These are phyloP conservation scores for Benitochromis conjunctus DNA, from an alignment of 2,113 vertebrate species.

Conservation along the genomic window DNA sequence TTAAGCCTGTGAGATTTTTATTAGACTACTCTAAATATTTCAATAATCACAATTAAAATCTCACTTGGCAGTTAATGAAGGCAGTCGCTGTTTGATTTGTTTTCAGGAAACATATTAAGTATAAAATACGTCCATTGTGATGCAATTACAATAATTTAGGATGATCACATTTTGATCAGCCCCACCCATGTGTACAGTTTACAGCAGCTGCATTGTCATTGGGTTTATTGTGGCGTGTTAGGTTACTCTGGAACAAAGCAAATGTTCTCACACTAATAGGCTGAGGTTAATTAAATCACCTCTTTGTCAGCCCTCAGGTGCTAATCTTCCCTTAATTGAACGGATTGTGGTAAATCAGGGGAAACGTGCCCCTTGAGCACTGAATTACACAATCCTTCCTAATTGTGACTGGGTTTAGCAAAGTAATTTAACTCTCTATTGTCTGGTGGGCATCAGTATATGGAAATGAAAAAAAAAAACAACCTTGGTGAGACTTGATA, in stretches of 20 bases:
- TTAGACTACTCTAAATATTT: not conserved
- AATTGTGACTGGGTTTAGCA: conserved; percentile 64
- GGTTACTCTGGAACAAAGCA: conserved; percentile 43
- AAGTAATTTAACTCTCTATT: conserved; percentile 56
- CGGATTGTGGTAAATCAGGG: conserved; percentile 62
- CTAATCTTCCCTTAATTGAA: conserved; percentile 73
- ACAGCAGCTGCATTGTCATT: not conserved
- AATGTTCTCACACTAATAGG: conserved; percentile 49
- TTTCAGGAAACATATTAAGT: not conserved
- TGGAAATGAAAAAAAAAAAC: not conserved
- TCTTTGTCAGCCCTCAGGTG: conserved; percentile 66
- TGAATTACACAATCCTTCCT: conserved; percentile 58
- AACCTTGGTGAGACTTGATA: not conserved
- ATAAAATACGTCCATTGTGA: not conserved
- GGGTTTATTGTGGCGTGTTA: conserved; percentile 7
- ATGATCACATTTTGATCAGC: not conserved
- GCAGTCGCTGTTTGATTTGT: not conserved
- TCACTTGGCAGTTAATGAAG: not conserved
- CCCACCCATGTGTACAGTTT: not conserved
- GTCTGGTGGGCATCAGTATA: conserved; percentile 1
- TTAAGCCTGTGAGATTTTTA: not conserved
- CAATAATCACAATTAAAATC: not conserved
- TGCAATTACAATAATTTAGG: not conserved
- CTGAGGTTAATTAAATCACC: conserved; percentile 69
- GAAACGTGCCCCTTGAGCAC: conserved; percentile 52